Base-by-base conservation (phyloP, 2,113 vertebrate species). In the Amia ocellicauda region DNA sequence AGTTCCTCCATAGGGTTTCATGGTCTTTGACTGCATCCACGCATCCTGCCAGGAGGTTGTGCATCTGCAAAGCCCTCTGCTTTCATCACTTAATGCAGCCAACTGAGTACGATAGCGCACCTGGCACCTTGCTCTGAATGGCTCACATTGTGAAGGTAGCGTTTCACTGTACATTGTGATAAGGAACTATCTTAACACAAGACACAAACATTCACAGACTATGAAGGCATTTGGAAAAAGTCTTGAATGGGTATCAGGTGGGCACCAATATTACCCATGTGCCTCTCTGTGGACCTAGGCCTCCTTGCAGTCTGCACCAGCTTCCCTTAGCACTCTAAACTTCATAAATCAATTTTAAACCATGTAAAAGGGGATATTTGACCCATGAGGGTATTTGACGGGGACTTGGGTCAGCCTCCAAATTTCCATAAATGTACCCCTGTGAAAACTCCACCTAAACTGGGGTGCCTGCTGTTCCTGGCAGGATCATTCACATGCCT, bases 391-490 rank as follows among this genome's bases (percentile, higher is more conserved):
- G 20, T 49, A 5, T 52, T 53, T 53, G 51, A 14, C 27, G 42
- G 60, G 36, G 60, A 63, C 20, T 63, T 55, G 60, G 72, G 62
- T 61, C 17, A 13, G 24, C 2, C 1, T 64, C 62, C 57, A 49
- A 4, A 22, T 24, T 20, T 59, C 53, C 11, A 50, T n/a, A 74
- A 53, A 45, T 62, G 28, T 61, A 41, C 61, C 28, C 22, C 29
- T 42, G 60, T 56, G 62, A 62, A 74, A 80, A 76, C 64, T 68
- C 1, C 76, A n/a, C 74, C 83, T 87, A 80, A 80, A 84, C 78
- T 81, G 75, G 72, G 60, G 20, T 58, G 42, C 60, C 27, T 86
- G 86, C 83, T 87, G 78, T 84, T 85, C 71, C 86, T 89, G 87
- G 87, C 83, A 67, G 49, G 13, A 5, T 45, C 29, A 50, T 60